Evolutionary conservation across 2,888 invertebrate species (phyloP), one percentile per base, ranked within the genome.

Genomic region (Drosophila diplacantha): DNA sequence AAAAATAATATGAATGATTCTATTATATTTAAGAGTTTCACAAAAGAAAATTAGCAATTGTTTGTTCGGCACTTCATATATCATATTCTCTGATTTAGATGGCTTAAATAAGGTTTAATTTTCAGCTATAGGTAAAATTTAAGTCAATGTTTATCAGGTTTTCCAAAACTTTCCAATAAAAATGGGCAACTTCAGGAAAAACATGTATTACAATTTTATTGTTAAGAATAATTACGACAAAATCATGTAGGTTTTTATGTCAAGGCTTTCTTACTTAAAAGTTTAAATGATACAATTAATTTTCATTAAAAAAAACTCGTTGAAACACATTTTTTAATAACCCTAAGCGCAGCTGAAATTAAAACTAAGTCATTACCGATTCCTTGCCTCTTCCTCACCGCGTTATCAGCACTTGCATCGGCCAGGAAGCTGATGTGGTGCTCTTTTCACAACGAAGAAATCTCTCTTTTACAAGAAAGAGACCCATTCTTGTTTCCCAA

Each of bases 81-180:
- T 39, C 0, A 38, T 14, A 12, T 3, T 20, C 11, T 7, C 1
- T 6, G 20, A 3, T 12, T 20, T 20, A 18, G 2, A 11, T 20
- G 20, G 38, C 22, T 3, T 14, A 0, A 39, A 14, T 4, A 1
- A 14, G 22, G n/a, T 39, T 14, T 0, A 22, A 22, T 5, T 26
- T n/a, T 26, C 6, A 6, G 6, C 1, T 26, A 3, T 11, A 11
- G 3, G 20, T 39, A 4, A 3, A 37, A 16, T 11, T 43, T 6
- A 3, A 29, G 20, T 29, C 7, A 12, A 6, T 34, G 64, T 74
- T 73, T 55, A 16, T 7, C 6, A 18, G 11, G 7, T 7, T 6
- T 20, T 6, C 6, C 18, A 5, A 20, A 18, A 18, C 3, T 12
- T 12, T 12, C 6, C 0, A 18, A 20, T 18, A 18, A 12, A 18